phyloP scores from a whole-genome alignment of 2,888 invertebrate species.

The Allolobophora icterica region DNA sequence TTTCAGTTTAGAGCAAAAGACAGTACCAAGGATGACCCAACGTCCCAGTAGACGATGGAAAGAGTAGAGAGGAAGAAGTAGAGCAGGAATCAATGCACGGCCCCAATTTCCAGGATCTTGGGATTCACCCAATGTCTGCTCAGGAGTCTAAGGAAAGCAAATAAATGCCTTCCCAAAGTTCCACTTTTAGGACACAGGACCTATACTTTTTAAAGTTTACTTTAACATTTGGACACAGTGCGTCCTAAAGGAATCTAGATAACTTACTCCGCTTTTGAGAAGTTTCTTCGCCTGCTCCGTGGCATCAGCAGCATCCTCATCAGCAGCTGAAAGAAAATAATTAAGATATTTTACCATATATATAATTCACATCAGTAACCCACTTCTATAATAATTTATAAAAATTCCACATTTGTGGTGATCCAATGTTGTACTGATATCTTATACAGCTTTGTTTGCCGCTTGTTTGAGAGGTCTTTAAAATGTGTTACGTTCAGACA shows the following conservation, averaged over 20 bases:
- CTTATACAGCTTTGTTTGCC: too few species aligned
- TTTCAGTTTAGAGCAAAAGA: too few species aligned
- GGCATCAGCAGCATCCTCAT: slow-evolving; percentile 75
- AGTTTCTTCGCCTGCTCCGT: slow-evolving; percentile 91
- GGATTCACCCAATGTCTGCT: background rate
- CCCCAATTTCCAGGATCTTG: background rate
- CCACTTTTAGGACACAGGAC: background rate
- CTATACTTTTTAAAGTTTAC: background rate
- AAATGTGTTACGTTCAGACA: too few species aligned
- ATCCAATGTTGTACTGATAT: too few species aligned
- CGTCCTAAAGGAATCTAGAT: background rate
- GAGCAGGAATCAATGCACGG: too few species aligned
- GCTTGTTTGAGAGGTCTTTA: too few species aligned
- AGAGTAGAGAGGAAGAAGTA: too few species aligned
- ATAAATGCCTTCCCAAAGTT: background rate
- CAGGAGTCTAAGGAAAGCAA: background rate
- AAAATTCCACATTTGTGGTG: too few species aligned
- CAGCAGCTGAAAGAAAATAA: slow-evolving; percentile 41
- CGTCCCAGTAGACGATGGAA: too few species aligned
- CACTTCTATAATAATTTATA: too few species aligned
- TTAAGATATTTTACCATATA: background rate
- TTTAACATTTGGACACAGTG: background rate
- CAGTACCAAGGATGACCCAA: too few species aligned
- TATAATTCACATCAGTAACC: background rate
- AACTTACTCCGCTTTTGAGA: slow-evolving; percentile 86